Evolutionary conservation across 2,888 invertebrate species (phyloP), one percentile per base, ranked within the genome.

Genomic region (Trissolcus brochymenae): DNA sequence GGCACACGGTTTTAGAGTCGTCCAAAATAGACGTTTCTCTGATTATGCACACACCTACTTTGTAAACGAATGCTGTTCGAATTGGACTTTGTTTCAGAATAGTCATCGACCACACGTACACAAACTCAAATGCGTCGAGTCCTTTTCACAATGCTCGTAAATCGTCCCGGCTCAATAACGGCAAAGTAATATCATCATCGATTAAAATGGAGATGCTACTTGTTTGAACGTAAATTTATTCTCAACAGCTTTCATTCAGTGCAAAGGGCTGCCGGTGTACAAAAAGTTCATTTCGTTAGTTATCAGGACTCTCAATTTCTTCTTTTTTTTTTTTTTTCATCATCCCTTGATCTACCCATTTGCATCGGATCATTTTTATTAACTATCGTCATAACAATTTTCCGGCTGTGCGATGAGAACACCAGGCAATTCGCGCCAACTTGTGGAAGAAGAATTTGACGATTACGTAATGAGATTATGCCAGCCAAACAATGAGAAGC

Each of bases 31-130:
- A 71, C 56, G 54, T 61, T 25, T 70, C 60, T 19, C 35, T 70
- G 61, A 70, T 61, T 70, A 49, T 60, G 35, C 35, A 70, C 61
- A 72, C 60, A 49, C 59, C 65, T 60, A 72, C 65, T 64, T 72
- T 65, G 72, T 60, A 59, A 65, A 65, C 46, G 64, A 57, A 54
- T 65, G 21, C 53, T 60, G 25, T 54, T 25, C 54, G 46, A 56
- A 64, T 71, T 49, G 64, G 56, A 64, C 65, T 65, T 65, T 65
- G 72, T 59, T 64, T 65, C 65, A 54, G 60, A 43, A 59, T 55
- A 53, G 65, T 21, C 54, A 72, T 6, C 35, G 4, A 55, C 55
- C 59, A 59, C 57, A 73, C n/a, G n/a, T 50, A 57, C 43, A 57
- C 67, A 61, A 57, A 57, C 67, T 53, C 50, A 51, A 62, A 62